Percentiles rank a stretch among this genome's conserved stretches.
phyloP scores from a whole-genome alignment of 1,140 invertebrate species.

The Aleiodes sp. region DNA sequence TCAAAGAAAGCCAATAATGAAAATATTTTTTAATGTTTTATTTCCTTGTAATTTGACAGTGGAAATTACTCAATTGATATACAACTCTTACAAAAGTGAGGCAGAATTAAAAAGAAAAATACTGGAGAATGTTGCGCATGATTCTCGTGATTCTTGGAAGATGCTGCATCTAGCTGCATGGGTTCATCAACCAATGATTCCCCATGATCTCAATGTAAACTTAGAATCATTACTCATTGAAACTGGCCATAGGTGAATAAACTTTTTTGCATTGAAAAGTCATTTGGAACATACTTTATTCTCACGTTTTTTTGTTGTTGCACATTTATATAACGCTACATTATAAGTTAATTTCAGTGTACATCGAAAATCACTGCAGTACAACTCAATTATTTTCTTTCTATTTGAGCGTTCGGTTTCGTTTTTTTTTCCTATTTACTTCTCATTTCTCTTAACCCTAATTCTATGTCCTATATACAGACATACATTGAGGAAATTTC shows the following conservation, averaged over 20 bases:
- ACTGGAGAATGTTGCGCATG: slow-evolving; percentile 52
- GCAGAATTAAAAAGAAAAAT: slow-evolving; percentile 44
- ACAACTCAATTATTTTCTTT: not conserved
- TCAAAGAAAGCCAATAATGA: no score
- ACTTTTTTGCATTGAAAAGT: not conserved
- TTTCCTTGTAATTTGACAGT: slow-evolving; percentile 34
- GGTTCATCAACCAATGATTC: slow-evolving; percentile 49
- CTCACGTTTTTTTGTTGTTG: not conserved
- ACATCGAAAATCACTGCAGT: not conserved
- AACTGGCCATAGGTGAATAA: slow-evolving; percentile 46
- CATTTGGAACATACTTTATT: slow-evolving; percentile 25
- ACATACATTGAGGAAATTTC: slow-evolving; percentile 1
- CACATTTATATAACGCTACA: slow-evolving; percentile 23
- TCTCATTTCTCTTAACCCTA: slow-evolving; percentile 1
- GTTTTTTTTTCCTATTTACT: no score
- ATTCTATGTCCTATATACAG: not conserved
- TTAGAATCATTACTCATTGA: slow-evolving; percentile 53
- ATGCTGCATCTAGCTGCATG: slow-evolving; percentile 53
- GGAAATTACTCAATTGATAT: slow-evolving; percentile 42
- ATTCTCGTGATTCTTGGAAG: slow-evolving; percentile 45
- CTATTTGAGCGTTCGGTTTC: slow-evolving; percentile 21
- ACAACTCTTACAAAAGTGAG: slow-evolving; percentile 46
- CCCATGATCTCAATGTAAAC: slow-evolving; percentile 38
- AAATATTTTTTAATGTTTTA: no score
- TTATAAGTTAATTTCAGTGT: slow-evolving; percentile 1